phyloP scores from a whole-genome alignment of 92 coral and sea anemone genomes.

The Phenganax marumi region DNA sequence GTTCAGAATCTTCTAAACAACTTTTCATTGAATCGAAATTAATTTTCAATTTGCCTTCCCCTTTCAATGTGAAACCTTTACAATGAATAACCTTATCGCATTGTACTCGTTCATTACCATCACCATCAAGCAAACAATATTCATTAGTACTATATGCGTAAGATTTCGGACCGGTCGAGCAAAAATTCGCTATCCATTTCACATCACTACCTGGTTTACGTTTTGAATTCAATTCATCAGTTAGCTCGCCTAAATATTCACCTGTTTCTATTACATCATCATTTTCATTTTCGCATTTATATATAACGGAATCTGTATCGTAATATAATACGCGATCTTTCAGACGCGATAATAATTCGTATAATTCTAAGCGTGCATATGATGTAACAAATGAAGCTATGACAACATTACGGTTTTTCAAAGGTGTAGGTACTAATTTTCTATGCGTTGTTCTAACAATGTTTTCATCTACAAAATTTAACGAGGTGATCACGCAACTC shows the following conservation, averaged over 20 bases:
- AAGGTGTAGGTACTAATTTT: neutral
- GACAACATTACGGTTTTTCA: too few species aligned
- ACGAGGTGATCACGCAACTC: too few species aligned
- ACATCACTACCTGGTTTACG: neutral
- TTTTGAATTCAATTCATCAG: conserved; percentile 2
- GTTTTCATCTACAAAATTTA: too few species aligned
- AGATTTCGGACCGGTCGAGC: conserved; percentile 21
- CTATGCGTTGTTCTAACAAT: conserved; percentile 8
- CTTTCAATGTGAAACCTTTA: conserved; percentile 22
- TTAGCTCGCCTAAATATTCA: conserved; percentile 12
- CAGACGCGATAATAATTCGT: neutral
- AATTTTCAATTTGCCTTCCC: conserved; percentile 21
- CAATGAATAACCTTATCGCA: conserved; percentile 8
- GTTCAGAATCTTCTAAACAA: neutral
- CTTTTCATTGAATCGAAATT: too few species aligned
- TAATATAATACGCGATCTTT: conserved; percentile 19
- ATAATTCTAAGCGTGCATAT: conserved; percentile 24
- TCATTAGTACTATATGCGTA: conserved; percentile 18
- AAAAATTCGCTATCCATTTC: conserved; percentile 15
- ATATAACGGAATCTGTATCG: conserved; percentile 31
- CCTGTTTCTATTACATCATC: neutral
- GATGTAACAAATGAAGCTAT: too few species aligned
- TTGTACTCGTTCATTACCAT: neutral
- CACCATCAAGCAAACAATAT: neutral
- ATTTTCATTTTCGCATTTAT: neutral